Evolutionary conservation across 2,113 vertebrate species (phyloP), one percentile per base, ranked within the genome.

Genomic region (Spermophilus dauricus): DNA sequence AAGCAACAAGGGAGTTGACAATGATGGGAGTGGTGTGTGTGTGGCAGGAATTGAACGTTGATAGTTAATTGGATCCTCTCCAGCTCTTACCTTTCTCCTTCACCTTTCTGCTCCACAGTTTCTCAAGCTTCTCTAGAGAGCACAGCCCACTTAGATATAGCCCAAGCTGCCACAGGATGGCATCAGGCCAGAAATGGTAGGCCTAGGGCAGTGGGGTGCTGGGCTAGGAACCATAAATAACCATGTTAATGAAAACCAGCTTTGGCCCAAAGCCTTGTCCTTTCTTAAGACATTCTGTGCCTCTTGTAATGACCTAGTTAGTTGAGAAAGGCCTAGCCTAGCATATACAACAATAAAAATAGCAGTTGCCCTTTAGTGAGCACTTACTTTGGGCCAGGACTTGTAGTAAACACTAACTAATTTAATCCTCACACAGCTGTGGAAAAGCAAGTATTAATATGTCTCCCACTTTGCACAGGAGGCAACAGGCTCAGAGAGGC

Each of bases 211-310:
- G n/a, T 85, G 20, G n/a, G 51, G 82, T 8, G 45, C 77, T 96
- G 72, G 45, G 53, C 72, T 96, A 72, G 69, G 83, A 82, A 96
- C 72, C 93, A 93, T 97, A 95, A 95, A 89, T 97, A 97, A 95
- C 77, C 89, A 89, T 48, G 65, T 91, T 91, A 97, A 97, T 96
- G 85, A 94, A 96, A 92, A 88, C 53, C 89, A 97, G 89, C 93
- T 94, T 97, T 93, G 78, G 82, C 82, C 48, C 58, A 94, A 67
- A 91, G 85, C n/a, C 70, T 85, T 78, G 67, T 91, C 78, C 92
- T 87, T 92, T 97, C 91, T 96, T 91, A 90, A 96, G 88, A 87
- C 37, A 90, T 92, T 94, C 93, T 83, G 13, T 75, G 32, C 77
- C 37, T 97, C 72, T 63, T 85, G 65, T 63, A 86, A 82, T 93